Base-by-base conservation (phyloP, 2,888 invertebrate species). In the Diplolepis rosae region DNA sequence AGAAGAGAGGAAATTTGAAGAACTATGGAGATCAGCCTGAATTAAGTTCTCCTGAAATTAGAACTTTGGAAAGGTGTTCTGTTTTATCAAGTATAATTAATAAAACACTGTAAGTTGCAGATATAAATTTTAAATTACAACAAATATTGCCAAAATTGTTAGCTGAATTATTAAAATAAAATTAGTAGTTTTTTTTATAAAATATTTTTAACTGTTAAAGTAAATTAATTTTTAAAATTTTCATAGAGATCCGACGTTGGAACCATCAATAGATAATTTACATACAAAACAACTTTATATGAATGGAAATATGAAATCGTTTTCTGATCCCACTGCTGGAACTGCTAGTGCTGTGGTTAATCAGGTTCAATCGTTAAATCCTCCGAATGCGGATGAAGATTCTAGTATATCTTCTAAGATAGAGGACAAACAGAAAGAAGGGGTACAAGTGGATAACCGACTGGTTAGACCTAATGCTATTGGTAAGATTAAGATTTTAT, bases 41-140 rank as follows among this genome's bases (percentile, higher is more conserved):
- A 65, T 32, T 74, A 4, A 75, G 68, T 69, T 70, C 70, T 32
- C 69, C 76, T 3, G 83, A 80, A 71, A 56, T 77, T 1, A 75
- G 80, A 54, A 85, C 85, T 0, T 68, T 86, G 66, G 80, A 83
- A 66, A 82, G 85, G 66, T 85, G 85, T 67, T 79, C 84, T 0
- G 82, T 80, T 11, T 71, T 87, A 9, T 87, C 86, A 18, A 82
- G 80, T 42, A 82, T 86, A 75, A 87, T 87, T 18, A 87, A 86
- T 69, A 80, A 80, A 39, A 79, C 79, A 18, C 74, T 85, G 85
- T 85, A 77, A 79, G 82, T 76, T 42, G 2, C 5, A 42, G 15
- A 1, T 4, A 4, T 1, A 22, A 5, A n/a, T 22, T 61, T 4
- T 52, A 28, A 6, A 50, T 13, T 48, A 18, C 1, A 51, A 70